Base-by-base conservation (phyloP, 2,888 invertebrate genomes). In the Nymphalis polychloros region DNA sequence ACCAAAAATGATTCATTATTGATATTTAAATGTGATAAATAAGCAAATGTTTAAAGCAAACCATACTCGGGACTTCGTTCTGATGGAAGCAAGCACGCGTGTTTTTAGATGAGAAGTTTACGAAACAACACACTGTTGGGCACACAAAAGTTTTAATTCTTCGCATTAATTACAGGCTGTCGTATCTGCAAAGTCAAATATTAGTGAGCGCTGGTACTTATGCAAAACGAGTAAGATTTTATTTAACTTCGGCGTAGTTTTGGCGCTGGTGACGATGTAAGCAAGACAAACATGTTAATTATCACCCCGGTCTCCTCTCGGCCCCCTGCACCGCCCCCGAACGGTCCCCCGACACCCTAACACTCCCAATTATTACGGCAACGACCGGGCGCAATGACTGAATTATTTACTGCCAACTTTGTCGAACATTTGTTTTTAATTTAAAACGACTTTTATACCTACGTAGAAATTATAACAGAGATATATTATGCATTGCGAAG, bases 211-310 rank as follows among this genome's bases (percentile, higher is more conserved):
- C 76, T 74, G 77, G 81, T 84, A 84, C 86, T 88, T 90, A 90
- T 90, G 90, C 89, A 89, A 90, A 90, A 88, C 85, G 86, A 81
- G 85, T 82, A 80, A 81, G 87, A 91, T 90, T 92, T 90, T 92
- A 91, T 92, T 91, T 90, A 89, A 92, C 86, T 92, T 91, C 83
- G 85, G 81, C 87, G 87, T 89, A 90, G 91, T 92, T 92, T 87
- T 83, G 84, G 84, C 85, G 85, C 86, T 84, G 83, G 86, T 87
- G 88, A 86, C 89, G 90, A 88, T 87, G 90, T 89, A 89, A 89
- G 89, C 85, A 91, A 92, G 88, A 89, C 91, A 92, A 92, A 92
- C 91, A 92, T 88, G 90, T 88, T 90, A 90, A 92, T 91, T 90
- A 89, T 82, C 85, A 83, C 78, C 79, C 71, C 73, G 74, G 73